These are phyloP conservation scores for Falco novaeseelandiae DNA, from an alignment of 2,797 vertebrate genomes.

Conservation along the genomic window DNA sequence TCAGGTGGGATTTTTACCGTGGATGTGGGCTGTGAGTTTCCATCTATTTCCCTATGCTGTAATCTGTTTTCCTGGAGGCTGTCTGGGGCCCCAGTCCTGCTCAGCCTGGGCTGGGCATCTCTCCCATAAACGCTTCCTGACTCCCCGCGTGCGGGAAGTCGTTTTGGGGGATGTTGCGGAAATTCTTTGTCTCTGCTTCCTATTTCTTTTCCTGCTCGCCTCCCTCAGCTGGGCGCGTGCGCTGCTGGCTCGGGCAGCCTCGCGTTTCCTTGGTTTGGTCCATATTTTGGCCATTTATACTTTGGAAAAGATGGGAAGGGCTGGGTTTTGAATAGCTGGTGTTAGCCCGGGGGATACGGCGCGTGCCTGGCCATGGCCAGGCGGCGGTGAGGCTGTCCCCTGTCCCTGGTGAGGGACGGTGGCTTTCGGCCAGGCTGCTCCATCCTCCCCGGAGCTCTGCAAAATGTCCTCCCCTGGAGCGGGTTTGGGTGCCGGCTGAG, in stretches of 20 bases:
- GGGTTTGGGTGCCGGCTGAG: background rate
- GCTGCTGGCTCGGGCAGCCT: background rate
- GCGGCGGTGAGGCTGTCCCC: background rate
- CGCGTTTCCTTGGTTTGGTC: background rate
- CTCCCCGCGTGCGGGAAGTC: background rate
- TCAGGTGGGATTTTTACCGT: background rate
- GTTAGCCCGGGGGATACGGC: rapidly evolving
- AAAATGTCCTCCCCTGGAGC: background rate
- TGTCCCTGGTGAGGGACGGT: rapidly evolving
- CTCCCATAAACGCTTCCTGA: background rate
- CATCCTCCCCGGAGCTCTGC: background rate
- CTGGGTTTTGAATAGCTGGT: rapidly evolving
- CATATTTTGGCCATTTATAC: background rate
- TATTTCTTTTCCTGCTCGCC: constrained; percentile 39
- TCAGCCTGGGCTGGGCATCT: background rate
- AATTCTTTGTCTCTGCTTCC: constrained; percentile 63
- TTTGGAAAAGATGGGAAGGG: background rate
- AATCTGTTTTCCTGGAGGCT: background rate
- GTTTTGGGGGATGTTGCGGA: background rate
- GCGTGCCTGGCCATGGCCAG: rapidly evolving
- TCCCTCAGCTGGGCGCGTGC: background rate
- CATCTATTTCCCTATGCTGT: background rate
- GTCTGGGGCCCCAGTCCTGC: background rate
- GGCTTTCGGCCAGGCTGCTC: background rate
- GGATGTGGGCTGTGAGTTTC: background rate